Conservation (phyloP, 2,888 invertebrate species). For the Chelonus formosanus region DNA sequence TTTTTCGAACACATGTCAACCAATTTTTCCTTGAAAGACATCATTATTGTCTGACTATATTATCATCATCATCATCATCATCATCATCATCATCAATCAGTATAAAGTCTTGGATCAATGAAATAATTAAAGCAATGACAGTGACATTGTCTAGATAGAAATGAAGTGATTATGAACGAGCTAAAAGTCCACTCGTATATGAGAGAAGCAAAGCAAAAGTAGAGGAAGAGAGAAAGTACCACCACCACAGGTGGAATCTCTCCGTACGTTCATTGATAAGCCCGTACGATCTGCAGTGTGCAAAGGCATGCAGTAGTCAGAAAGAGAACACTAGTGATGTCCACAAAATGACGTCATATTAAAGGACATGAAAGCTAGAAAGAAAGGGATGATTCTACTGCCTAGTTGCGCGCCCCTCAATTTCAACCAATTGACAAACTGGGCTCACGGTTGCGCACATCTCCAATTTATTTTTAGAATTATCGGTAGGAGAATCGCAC, state of each 20-base stretch:
- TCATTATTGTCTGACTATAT: neutral
- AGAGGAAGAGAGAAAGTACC: constrained; percentile 29
- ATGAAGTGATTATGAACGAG: constrained; percentile 9
- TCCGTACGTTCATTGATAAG: constrained; percentile 45
- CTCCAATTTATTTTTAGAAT: constrained; percentile 23
- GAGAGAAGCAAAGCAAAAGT: constrained; percentile 19
- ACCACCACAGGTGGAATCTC: constrained; percentile 27
- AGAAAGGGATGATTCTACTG: constrained; percentile 6
- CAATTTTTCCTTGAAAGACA: too few relatives aligned
- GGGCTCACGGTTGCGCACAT: constrained; percentile 13
- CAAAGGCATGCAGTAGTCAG: constrained; percentile 17
- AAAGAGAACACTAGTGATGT: constrained; percentile 23
- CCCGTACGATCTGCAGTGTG: constrained; percentile 32
- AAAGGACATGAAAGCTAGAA: constrained; percentile 12
- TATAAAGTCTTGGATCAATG: neutral
- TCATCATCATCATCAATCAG: neutral
- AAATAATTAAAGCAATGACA: neutral
- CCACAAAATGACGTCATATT: constrained; percentile 26
- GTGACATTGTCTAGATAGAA: too few relatives aligned
- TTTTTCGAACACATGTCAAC: too few relatives aligned
- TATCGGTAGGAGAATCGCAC: constrained; percentile 2
- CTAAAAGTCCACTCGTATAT: constrained; percentile 7
- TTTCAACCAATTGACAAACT: constrained; percentile 19
- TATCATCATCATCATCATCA: constrained; percentile 1
- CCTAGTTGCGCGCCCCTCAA: constrained; percentile 20